Base-by-base conservation (phyloP, 2,888 invertebrate genomes). In the Ctenicera cuprea region DNA sequence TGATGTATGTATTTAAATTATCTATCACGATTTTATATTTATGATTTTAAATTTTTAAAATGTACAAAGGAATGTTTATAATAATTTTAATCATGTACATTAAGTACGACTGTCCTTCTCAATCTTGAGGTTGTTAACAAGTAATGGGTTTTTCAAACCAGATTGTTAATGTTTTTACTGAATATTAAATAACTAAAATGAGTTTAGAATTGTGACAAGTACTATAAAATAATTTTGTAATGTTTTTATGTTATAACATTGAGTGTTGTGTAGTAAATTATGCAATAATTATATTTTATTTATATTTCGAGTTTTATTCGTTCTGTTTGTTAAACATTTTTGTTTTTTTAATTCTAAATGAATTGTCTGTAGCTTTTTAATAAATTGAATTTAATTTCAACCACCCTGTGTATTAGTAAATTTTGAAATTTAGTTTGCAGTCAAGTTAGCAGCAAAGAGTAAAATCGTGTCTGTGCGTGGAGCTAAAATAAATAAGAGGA, bases 61-160 rank as follows among this genome's bases (percentile, higher is more conserved):
- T 65, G 65, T 65, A 65, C 52, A 66, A 66, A 66, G 66, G 66
- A 66, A 52, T 66, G 66, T 66, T 66, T 66, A 65, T 65, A 50
- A 66, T 66, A 66, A 66, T 66, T 66, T 52, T 54, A 48, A 48
- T 48, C n/a, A 16, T 48, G 18, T 50, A 30, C 37, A 37, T 30
- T 33, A 64, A 45, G 30, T 43, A 62, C 22, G 26, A 26, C 12
- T 62, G 62, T 62, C 30, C 20, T 11, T 5, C 2, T 33, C 33
- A 33, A 9, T 33, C 9, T 33, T 33, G 33, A 33, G 33, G 33
- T 33, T 33, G 33, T 33, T 33, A 33, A 5, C n/a, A 33, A 33
- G 9, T 33, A 33, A 9, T 33, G 5, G 26, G 26, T 26, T 3
- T 26, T 26, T 26, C 9, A 33, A 33, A 33, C 9, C 33, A 33